Base-by-base conservation (phyloP, 2,888 invertebrate genomes). In the Willowsia nigromaculata region DNA sequence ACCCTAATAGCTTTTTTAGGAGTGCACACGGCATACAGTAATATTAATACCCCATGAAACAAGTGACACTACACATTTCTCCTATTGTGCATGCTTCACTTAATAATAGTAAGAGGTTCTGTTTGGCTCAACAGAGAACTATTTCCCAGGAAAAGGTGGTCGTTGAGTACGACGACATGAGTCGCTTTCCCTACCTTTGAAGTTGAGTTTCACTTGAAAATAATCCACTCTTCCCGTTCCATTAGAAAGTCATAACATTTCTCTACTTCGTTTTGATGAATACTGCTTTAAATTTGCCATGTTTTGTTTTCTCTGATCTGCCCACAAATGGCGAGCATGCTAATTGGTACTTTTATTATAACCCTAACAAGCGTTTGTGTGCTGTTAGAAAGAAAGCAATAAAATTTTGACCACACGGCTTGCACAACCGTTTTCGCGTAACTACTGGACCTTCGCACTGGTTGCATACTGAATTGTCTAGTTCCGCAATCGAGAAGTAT, bases 31-130 rank as follows among this genome's bases (percentile, higher is more conserved):
- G n/a, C n/a, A n/a, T n/a, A n/a, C n/a, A n/a, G n/a, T n/a, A n/a
- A n/a, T n/a, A n/a, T n/a, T 22, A 40, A 71, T 43, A 47, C 37
- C 3, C 1, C 37, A 18, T 82, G 47, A 82, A 82, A 82, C 82
- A 82, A 65, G 82, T 82, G 47, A 43, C 82, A 65, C 6, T 22
- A 11, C n/a, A 9, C 13, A 40, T 18, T 33, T 43, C 11, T 37
- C 27, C 1, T 30, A 5, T 7, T 5, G 15, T 37, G n/a, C 37
- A 22, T 71, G 25, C 25, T 43, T 43, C 15, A 43, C 22, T 25
- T n/a, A 71, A 71, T 71, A 71, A 71, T 71, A 22, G 13, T 43
- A 25, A 71, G n/a, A 43, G 22, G 22, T 62, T 53, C 18, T 27
- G 27, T 27, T 68, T 40, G 40, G 18, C 40, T 37, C 40, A 22